A percentile compares a stretch with the other conserved stretches of the same genome.
Conservation (phyloP, 2,888 invertebrate species). For the Nomada ruficornis region DNA sequence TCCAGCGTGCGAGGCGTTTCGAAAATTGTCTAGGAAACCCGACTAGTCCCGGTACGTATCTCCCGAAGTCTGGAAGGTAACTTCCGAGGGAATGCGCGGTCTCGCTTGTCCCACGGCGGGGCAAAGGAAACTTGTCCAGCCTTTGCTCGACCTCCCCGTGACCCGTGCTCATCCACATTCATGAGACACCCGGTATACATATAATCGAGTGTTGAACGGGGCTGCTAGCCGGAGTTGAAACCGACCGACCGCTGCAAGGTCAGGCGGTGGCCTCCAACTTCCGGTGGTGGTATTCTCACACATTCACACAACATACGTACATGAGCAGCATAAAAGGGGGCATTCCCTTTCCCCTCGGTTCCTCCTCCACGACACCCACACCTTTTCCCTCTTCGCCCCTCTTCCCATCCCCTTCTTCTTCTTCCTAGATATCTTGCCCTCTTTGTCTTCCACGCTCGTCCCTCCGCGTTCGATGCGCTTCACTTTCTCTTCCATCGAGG, state of each 20-base stretch:
- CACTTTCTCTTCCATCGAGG: conserved; percentile 28
- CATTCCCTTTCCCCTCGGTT: conserved; percentile 48
- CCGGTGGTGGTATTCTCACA: conserved; percentile 80
- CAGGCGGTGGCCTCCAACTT: conserved; percentile 84
- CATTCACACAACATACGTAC: conserved; percentile 62
- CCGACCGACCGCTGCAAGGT: conserved; percentile 81
- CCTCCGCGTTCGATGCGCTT: background rate
- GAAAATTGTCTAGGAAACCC: no score
- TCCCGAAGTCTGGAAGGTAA: background rate
- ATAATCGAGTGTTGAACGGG: conserved; percentile 74
- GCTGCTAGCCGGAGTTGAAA: conserved; percentile 67
- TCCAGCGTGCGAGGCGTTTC: no score
- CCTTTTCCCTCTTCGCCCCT: conserved; percentile 1
- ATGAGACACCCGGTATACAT: conserved; percentile 66
- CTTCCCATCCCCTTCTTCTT: conserved; percentile 4
- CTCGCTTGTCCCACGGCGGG: background rate
- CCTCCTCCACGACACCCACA: conserved; percentile 37
- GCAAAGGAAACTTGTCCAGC: conserved; percentile 11
- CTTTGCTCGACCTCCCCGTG: background rate
- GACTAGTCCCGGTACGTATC: background rate
- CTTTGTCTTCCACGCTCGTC: conserved; percentile 4
- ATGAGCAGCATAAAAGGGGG: conserved; percentile 67
- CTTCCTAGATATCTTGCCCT: conserved; percentile 4
- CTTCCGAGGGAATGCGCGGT: background rate
- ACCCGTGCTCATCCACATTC: conserved; percentile 11